These are phyloP conservation scores for Shinisaurus crocodilurus DNA, from an alignment of 2,113 vertebrate species.

Conservation along the genomic window DNA sequence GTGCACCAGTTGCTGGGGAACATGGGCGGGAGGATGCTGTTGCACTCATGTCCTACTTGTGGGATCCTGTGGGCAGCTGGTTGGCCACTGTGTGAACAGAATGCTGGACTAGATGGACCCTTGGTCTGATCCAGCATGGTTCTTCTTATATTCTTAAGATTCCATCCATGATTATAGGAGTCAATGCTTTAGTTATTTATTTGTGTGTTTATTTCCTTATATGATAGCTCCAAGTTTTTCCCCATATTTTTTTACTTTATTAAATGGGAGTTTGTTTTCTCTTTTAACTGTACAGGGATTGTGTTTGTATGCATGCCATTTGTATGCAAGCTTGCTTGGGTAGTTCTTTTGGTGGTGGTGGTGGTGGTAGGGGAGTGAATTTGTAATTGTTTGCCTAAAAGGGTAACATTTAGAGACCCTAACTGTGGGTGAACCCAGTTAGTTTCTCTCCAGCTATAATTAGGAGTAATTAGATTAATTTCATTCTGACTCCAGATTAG, in stretches of 20 bases:
- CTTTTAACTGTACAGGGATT: neutral
- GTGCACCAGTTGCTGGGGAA: too few relatives aligned
- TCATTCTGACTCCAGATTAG: neutral
- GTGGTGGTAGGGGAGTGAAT: neutral
- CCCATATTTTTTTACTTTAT: neutral
- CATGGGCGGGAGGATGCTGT: too few relatives aligned
- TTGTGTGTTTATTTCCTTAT: neutral
- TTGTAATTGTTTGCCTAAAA: neutral
- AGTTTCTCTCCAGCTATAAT: neutral
- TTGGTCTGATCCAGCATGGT: too few relatives aligned
- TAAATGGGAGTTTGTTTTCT: too few relatives aligned
- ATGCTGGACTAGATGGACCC: too few relatives aligned
- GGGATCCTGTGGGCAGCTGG: too few relatives aligned
- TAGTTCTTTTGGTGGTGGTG: neutral
- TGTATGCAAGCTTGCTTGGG: neutral
- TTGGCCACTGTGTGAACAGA: too few relatives aligned
- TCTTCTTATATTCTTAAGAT: too few relatives aligned
- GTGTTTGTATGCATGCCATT: neutral
- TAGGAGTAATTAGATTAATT: neutral
- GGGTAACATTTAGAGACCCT: neutral
- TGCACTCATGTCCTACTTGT: too few relatives aligned
- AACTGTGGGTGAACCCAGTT: neutral
- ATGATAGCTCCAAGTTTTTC: too few relatives aligned
- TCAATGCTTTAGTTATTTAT: neutral
- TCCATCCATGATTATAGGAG: neutral